Evolutionary conservation across 2,888 invertebrate species (phyloP).

Genomic region (Strigamia transsilvanica): DNA sequence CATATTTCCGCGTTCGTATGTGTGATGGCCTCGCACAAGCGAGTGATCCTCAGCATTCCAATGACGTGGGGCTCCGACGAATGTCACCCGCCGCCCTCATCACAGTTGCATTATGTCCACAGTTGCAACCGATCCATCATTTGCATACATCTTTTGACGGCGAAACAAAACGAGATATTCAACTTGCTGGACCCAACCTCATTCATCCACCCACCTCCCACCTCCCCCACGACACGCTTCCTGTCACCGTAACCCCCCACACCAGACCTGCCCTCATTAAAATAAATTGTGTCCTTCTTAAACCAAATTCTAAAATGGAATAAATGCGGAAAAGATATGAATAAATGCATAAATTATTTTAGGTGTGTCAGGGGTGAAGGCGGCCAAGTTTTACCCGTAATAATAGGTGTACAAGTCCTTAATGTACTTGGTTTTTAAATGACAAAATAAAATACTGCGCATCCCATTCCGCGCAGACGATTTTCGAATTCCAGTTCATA

Average conservation of each 20-base stretch:
- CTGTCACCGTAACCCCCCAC: neutral
- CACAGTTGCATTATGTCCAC: conserved; percentile 50
- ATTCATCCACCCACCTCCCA: neutral
- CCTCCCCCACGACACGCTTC: neutral
- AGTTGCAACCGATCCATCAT: conserved; percentile 50
- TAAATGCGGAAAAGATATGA: neutral
- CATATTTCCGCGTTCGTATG: conserved; percentile 3
- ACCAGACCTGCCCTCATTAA: neutral
- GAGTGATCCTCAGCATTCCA: conserved; percentile 33
- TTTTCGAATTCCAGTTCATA: too few species aligned
- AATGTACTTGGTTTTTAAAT: too few species aligned
- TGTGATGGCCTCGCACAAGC: neutral
- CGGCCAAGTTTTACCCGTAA: neutral
- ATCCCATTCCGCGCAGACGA: too few species aligned
- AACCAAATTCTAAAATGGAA: neutral
- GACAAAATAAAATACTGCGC: too few species aligned
- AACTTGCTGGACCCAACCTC: too few species aligned
- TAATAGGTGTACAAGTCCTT: neutral
- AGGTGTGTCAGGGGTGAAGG: neutral
- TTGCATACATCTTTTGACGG: conserved; percentile 50
- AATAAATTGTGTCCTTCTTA: neutral
- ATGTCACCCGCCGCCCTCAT: conserved; percentile 49
- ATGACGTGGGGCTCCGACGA: conserved; percentile 50
- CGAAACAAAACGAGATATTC: conserved; percentile 12
- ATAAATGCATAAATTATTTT: neutral